phyloP scores from a whole-genome alignment of 2,113 vertebrate species.

The Urocynchramus pylzowi region DNA sequence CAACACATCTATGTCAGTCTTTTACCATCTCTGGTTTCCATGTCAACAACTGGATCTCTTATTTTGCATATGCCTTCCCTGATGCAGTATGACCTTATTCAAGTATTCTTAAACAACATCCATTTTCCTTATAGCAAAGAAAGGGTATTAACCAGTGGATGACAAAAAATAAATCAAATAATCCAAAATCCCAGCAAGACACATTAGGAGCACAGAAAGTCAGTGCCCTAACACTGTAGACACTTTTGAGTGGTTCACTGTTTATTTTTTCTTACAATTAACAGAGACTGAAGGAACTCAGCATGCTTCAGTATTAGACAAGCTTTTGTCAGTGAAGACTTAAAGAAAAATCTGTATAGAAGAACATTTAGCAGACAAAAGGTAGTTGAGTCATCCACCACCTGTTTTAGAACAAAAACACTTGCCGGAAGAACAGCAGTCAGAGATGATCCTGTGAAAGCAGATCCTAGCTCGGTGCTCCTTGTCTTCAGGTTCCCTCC shows the following conservation, averaged over 20 bases:
- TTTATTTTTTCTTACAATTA: background rate
- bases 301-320: background rate
- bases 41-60: background rate
- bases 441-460: slow-evolving; percentile 37
- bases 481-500: slow-evolving; percentile 53
- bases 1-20: background rate
- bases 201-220: background rate
- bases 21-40: background rate
- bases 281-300: background rate
- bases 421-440: slow-evolving; percentile 68
- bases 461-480: slow-evolving; percentile 16
- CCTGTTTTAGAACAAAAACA: background rate
- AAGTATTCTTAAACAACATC: background rate
- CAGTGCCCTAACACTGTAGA: background rate
- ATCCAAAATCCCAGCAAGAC: background rate
- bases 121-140: background rate
- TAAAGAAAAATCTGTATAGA: background rate
- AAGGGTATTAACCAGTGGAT: background rate
- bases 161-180: background rate
- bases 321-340: background rate
- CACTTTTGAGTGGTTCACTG: background rate
- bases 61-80: background rate
- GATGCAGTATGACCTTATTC: background rate
- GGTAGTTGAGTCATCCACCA: background rate
- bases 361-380: background rate